A percentile compares a stretch with the other conserved stretches of the same genome.
Evolutionary conservation across 2,113 vertebrate genomes (phyloP).

Genomic region (Festucalex cinctus): DNA sequence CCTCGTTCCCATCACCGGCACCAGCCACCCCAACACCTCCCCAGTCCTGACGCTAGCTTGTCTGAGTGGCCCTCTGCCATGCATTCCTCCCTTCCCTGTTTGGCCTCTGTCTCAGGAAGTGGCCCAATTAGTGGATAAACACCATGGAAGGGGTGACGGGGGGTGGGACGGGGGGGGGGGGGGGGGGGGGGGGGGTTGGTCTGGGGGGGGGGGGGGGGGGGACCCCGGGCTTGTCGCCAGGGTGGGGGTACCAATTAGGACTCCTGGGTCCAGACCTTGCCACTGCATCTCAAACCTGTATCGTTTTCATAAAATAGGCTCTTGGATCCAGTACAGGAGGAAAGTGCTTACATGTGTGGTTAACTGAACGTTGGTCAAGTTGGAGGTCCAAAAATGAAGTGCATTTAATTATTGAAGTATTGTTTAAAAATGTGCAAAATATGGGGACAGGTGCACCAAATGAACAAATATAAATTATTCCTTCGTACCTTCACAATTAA

Average conservation of each 20-base stretch:
- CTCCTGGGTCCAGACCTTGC: constrained; percentile 1
- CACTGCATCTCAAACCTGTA: constrained; percentile 3
- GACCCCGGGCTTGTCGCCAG: not conserved
- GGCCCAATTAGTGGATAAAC: constrained; percentile 82
- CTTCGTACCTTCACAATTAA: too few relatives aligned
- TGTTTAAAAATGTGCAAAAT: not conserved
- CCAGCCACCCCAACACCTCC: constrained; percentile 10
- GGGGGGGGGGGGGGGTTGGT: not conserved
- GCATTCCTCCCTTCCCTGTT: constrained; percentile 74
- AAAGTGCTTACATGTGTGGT: constrained; percentile 5
- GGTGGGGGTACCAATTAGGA: constrained; percentile 7
- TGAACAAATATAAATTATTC: too few relatives aligned
- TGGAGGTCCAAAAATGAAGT: not conserved
- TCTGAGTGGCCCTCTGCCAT: constrained; percentile 74
- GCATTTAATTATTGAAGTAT: not conserved
- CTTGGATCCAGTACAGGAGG: not conserved
- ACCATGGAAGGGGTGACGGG: constrained; percentile 64
- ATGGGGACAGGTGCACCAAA: not conserved
- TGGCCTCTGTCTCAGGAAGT: constrained; percentile 84
- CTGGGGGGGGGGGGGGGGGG: not conserved
- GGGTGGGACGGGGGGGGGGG: not conserved
- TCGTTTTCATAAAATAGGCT: not conserved
- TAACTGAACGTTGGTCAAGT: not conserved
- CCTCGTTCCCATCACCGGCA: constrained; percentile 24
- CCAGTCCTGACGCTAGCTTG: constrained; percentile 68